Percentiles rank a stretch among this genome's conserved stretches.
Evolutionary conservation across 2,113 vertebrate genomes (phyloP).

Genomic region (Cettia cetti): DNA sequence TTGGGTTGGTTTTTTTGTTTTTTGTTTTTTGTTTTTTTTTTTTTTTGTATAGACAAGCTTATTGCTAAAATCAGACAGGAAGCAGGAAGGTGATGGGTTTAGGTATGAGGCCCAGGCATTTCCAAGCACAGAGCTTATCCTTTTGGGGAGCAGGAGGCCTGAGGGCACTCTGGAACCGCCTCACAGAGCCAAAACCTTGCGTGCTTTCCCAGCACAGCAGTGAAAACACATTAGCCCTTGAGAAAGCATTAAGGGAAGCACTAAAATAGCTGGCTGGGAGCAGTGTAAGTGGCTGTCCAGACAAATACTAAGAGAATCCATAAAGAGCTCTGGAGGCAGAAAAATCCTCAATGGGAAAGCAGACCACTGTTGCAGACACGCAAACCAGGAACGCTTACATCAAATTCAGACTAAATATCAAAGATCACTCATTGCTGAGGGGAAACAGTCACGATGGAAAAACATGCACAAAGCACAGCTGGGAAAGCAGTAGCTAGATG

Average conservation of each 20-base stretch:
- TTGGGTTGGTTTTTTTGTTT: too few species aligned
- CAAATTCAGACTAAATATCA: not conserved
- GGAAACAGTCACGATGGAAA: not conserved
- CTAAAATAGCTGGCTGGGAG: not conserved
- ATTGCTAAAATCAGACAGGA: not conserved
- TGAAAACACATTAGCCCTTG: not conserved
- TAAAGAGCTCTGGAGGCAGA: not conserved
- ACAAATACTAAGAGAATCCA: not conserved
- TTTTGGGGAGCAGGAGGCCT: not conserved
- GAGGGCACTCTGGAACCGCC: rapidly evolving
- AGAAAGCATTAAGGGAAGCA: not conserved
- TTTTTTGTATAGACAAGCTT: not conserved
- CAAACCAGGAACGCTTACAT: not conserved
- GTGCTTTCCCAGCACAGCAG: not conserved
- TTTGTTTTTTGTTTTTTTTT: not conserved
- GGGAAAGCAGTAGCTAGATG: not conserved
- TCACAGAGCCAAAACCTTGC: rapidly evolving
- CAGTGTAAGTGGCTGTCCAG: not conserved
- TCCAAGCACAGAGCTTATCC: not conserved
- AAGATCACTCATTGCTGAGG: not conserved
- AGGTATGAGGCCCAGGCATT: not conserved
- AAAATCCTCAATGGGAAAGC: not conserved
- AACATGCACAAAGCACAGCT: not conserved
- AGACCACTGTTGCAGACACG: not conserved
- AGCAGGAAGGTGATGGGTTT: not conserved